A percentile compares a stretch with the other conserved stretches of the same genome.
These are phyloP conservation scores for Pristionchus arcanus DNA, from an alignment of 2,888 invertebrate genomes.

Conservation along the genomic window DNA sequence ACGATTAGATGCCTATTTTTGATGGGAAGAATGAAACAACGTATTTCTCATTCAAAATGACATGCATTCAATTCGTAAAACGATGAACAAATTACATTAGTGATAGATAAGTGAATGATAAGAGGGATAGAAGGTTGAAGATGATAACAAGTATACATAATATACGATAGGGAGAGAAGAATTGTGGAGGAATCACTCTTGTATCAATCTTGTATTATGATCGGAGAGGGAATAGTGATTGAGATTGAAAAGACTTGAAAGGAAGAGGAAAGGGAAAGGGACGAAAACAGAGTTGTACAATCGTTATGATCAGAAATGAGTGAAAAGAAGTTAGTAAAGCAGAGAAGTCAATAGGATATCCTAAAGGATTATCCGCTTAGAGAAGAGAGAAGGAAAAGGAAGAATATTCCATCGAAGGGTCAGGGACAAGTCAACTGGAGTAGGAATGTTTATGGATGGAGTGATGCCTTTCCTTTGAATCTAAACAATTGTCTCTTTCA, in stretches of 20 bases:
- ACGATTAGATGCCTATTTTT: not conserved
- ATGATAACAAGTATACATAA: not conserved
- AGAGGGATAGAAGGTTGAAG: not conserved
- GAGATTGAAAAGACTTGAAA: slow-evolving; percentile 23
- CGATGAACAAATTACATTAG: not conserved
- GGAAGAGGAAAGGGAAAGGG: not conserved
- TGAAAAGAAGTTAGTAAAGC: not conserved
- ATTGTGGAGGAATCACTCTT: not conserved
- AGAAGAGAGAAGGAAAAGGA: not conserved
- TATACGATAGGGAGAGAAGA: not conserved
- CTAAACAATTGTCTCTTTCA: slow-evolving; percentile 8
- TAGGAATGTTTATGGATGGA: not conserved
- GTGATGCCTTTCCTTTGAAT: not conserved
- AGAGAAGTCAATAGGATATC: not conserved
- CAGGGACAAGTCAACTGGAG: not conserved
- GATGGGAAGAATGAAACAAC: not conserved
- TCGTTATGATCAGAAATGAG: not conserved
- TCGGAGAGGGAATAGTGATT: slow-evolving; percentile 4
- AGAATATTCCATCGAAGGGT: not conserved
- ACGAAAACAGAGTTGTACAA: not conserved
- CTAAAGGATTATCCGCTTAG: not conserved
- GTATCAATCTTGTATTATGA: not conserved
- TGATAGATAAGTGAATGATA: not conserved
- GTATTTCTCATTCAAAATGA: not conserved
- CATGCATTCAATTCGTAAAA: not conserved